phyloP scores from a whole-genome alignment of 30 jellyfish, hydroid and myxozoan species.

The Sanderia malayensis region DNA sequence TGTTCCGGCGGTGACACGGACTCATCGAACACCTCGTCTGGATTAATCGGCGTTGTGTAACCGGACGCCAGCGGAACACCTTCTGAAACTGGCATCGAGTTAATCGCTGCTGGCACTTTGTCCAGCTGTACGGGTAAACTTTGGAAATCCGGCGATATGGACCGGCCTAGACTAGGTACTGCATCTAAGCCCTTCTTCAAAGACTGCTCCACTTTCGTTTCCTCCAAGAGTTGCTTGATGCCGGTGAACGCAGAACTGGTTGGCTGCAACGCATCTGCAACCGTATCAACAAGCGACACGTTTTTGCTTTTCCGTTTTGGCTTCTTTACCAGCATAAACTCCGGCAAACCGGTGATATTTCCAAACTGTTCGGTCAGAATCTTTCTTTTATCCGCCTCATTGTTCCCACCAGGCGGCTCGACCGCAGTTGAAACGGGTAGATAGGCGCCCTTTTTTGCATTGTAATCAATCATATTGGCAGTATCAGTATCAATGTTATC shows the following conservation, averaged over 20 bases:
- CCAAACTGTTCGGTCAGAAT: constrained; percentile 40
- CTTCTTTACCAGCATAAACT: constrained; percentile 19
- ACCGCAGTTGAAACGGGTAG: constrained; percentile 30
- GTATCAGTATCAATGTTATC: constrained; percentile 51
- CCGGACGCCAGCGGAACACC: constrained; percentile 27
- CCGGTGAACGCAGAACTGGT: constrained; percentile 41
- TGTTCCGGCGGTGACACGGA: constrained; percentile 89
- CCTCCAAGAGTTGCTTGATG: constrained; percentile 53
- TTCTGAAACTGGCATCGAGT: constrained; percentile 10
- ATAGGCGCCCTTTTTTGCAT: constrained; percentile 54
- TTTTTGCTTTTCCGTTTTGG: background rate
- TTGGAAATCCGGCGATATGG: background rate
- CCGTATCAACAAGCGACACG: constrained; percentile 32
- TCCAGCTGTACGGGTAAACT: background rate
- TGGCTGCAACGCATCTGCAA: constrained; percentile 53
- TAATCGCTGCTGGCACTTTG: background rate
- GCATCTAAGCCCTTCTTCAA: constrained; percentile 42
- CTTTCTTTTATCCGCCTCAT: background rate
- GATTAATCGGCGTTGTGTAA: constrained; percentile 60
- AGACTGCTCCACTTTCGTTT: constrained; percentile 52
- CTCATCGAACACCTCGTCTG: constrained; percentile 58
- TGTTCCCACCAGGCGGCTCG: background rate
- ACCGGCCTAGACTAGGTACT: constrained; percentile 2
- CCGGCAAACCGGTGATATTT: constrained; percentile 53
- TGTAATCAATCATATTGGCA: constrained; percentile 38